Percentiles rank a stretch among this genome's conserved stretches.
Evolutionary conservation across 2,113 vertebrate genomes (phyloP).

Genomic region (Ammodytes dubius): DNA sequence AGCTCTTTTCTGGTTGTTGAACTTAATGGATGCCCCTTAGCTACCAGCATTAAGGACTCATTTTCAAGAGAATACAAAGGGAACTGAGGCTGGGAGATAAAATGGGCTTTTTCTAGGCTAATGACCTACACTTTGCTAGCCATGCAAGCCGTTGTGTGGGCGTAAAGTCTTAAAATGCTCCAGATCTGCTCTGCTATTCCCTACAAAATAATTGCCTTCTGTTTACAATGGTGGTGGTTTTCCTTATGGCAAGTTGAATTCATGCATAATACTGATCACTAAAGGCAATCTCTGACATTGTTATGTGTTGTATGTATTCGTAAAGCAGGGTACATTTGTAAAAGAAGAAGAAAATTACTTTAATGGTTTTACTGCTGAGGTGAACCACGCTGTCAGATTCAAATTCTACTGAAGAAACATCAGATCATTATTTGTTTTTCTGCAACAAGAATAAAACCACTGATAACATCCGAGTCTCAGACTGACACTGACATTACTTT

Average conservation of each 20-base stretch:
- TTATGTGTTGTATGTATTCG: slow-evolving; percentile 4
- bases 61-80: slow-evolving; percentile 49
- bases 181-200: slow-evolving; percentile 3
- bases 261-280: slow-evolving; percentile 10
- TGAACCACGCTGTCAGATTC: neutral
- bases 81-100: slow-evolving; percentile 23
- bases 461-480: slow-evolving; percentile 12
- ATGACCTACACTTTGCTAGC: slow-evolving; percentile 39
- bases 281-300: neutral
- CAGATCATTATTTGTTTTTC: slow-evolving; percentile 31
- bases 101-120: slow-evolving; percentile 37
- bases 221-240: slow-evolving; percentile 21
- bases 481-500: slow-evolving; percentile 2
- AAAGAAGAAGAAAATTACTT: neutral
- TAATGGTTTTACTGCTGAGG: neutral
- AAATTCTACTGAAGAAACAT: slow-evolving; percentile 13
- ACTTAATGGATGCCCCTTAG: slow-evolving; percentile 70
- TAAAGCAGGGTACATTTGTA: neutral
- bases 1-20: slow-evolving; percentile 64
- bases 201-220: slow-evolving; percentile 42
- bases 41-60: slow-evolving; percentile 50
- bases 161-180: slow-evolving; percentile 21
- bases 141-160: slow-evolving; percentile 36
- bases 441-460: slow-evolving; percentile 2
- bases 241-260: slow-evolving; percentile 19